Evolutionary conservation across 2,888 invertebrate species (phyloP), one percentile per base, ranked within the genome.

Genomic region (Tortricodes alternella): DNA sequence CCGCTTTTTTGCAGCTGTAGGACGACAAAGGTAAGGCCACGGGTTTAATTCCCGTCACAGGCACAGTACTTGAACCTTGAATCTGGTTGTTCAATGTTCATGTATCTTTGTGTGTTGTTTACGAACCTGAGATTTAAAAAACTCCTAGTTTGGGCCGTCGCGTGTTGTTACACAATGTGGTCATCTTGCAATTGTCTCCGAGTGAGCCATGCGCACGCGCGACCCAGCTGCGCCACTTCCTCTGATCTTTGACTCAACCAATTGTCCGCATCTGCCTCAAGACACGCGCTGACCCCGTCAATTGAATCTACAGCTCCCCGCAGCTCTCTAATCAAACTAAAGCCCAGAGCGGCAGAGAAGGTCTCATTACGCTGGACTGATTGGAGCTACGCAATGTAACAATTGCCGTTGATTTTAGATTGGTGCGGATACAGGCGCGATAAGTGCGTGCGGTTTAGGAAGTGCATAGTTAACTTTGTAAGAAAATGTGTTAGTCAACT

Each of bases 171-270:
- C n/a, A n/a, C n/a, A n/a, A n/a, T n/a, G n/a, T n/a, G n/a, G n/a
- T n/a, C n/a, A n/a, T n/a, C n/a, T n/a, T n/a, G n/a, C n/a, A n/a
- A n/a, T n/a, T n/a, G n/a, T n/a, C n/a, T n/a, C n/a, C n/a, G n/a
- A n/a, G n/a, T n/a, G n/a, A n/a, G n/a, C n/a, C n/a, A 21, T 11
- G 85, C 82, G 82, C 83, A 79, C 79, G 78, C 78, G 73, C 75
- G 70, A 55, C 52, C 64, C 76, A 73, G 70, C 77, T 75, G 77
- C 71, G 62, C 52, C 76, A 84, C 89, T 89, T 89, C 89, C 89
- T 89, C 88, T 89, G 89, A 89, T 88, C 89, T 89, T 85, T 89
- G 89, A 89, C 89, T 85, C 80, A 60, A 67, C 67, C 88, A 89
- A 89, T 89, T 88, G 85, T 74, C 70, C 73, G 76, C 89, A 89